Base-by-base conservation (phyloP, 2,797 vertebrate genomes). In the Geotrypetes seraphini region DNA sequence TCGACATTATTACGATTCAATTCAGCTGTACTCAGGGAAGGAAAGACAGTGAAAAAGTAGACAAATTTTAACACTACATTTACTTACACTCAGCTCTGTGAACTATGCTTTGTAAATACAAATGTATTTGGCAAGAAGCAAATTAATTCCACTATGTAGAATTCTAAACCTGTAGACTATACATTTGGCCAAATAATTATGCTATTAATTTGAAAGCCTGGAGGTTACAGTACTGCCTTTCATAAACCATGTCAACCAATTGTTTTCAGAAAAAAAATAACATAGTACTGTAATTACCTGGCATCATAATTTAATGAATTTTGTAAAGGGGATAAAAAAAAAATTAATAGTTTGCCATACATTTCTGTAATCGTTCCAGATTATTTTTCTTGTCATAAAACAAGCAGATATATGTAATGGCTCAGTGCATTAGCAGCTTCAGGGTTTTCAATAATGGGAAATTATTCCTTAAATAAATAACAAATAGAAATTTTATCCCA, bases 21-120 rank as follows among this genome's bases (percentile, higher is more conserved):
- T 70, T 72, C 53, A 71, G 56, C 62, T 73, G 74, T 81, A 71
- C 74, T 81, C 69, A 75, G 75, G 73, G 69, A 75, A 69, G 73
- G 69, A 75, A 69, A 32, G 54, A 53, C 62, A 74, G 52, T 50
- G 47, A 57, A 52, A 60, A 46, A 39, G 42, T 27, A 31, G 33
- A 31, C 23, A 28, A 60, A 56, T 43, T 53, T 58, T 62, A 47
- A 38, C 48, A 51, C 38, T 51, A 35, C 60, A 64, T 43, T 41
- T 57, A 44, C 33, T 43, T 48, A 41, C 35, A 60, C 57, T 67
- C 33, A 57, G 29, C 42, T 56, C 45, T n/a, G 24, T 36, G 16
- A 25, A 57, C n/a, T n/a, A n/a, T n/a, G 54, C 15, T 46, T 35
- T 37, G 15, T 46, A 37, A 29, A 57, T 52, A 55, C 22, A 52